Evolutionary conservation across 92 coral and sea anemone genomes (phyloP).

Genomic region (Ricordea florida): DNA sequence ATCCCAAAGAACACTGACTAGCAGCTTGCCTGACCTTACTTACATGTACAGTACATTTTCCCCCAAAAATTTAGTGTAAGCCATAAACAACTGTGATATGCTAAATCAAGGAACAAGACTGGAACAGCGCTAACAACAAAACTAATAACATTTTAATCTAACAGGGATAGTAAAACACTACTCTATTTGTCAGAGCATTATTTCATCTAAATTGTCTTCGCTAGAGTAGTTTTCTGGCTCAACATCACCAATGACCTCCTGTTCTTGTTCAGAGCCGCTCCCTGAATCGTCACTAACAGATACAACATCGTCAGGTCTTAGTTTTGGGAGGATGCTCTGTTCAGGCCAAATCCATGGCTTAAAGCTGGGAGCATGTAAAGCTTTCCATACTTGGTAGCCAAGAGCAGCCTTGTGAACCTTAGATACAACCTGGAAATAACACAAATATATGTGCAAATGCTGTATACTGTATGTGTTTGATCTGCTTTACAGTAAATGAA

Average conservation of each 20-base stretch:
- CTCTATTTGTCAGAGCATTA: slow-evolving; percentile 33
- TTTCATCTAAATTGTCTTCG: slow-evolving; percentile 80
- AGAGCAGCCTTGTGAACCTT: slow-evolving; percentile 85
- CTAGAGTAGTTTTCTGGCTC: slow-evolving; percentile 68
- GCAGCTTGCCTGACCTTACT: no score
- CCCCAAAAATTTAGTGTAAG: no score
- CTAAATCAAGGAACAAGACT: no score
- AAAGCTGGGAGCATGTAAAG: slow-evolving; percentile 74
- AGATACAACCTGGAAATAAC: slow-evolving; percentile 62
- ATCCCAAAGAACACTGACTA: no score
- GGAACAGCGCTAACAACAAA: no score
- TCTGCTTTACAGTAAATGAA: no score
- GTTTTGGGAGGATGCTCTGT: slow-evolving; percentile 80
- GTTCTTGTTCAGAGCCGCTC: slow-evolving; percentile 63
- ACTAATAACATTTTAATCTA: neutral
- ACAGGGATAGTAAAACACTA: neutral
- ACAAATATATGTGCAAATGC: neutral
- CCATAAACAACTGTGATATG: no score
- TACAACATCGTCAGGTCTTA: slow-evolving; percentile 72
- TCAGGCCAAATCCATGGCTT: slow-evolving; percentile 97
- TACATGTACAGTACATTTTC: no score
- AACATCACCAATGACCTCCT: slow-evolving; percentile 62
- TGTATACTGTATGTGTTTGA: no score
- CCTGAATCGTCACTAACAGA: slow-evolving; percentile 51
- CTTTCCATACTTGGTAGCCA: slow-evolving; percentile 85